These are phyloP conservation scores for Gobius niger DNA, from an alignment of 2,113 vertebrate species.

Conservation along the genomic window DNA sequence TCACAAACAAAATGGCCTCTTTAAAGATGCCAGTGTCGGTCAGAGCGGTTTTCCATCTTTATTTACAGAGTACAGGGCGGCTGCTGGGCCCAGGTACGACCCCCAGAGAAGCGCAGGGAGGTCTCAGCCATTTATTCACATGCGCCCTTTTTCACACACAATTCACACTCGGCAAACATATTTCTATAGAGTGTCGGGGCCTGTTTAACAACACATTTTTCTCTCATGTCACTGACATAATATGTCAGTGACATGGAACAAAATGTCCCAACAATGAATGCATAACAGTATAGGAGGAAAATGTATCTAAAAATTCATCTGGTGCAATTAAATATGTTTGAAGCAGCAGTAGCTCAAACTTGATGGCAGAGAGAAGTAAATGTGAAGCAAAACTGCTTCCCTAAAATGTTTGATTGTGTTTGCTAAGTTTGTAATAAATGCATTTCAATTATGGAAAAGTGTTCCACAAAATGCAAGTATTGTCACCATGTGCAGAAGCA, in stretches of 20 bases:
- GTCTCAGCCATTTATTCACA: background rate
- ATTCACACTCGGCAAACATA: conserved; percentile 35
- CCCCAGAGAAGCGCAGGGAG: conserved; percentile 6
- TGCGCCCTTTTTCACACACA: background rate
- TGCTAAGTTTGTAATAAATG: no score
- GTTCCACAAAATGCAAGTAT: no score
- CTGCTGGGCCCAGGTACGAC: background rate
- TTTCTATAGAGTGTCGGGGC: conserved; percentile 54
- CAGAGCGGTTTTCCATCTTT: conserved; percentile 1
- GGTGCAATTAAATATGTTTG: no score
- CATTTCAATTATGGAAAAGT: no score
- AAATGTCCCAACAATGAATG: conserved; percentile 25
- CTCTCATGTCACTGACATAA: conserved; percentile 52
- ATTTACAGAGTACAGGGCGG: background rate
- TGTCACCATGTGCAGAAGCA: no score
- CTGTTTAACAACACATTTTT: conserved; percentile 60
- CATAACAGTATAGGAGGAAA: background rate
- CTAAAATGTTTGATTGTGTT: no score
- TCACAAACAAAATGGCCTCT: conserved; percentile 5
- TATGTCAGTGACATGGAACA: no score
- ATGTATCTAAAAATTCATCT: background rate
- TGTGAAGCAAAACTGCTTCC: no score
- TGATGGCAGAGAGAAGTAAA: no score
- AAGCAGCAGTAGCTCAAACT: no score
- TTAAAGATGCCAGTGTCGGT: background rate